Evolutionary conservation across 53 echinoderm and acorn worm genomes (phyloP).

Genomic region (Glandiceps talaboti): DNA sequence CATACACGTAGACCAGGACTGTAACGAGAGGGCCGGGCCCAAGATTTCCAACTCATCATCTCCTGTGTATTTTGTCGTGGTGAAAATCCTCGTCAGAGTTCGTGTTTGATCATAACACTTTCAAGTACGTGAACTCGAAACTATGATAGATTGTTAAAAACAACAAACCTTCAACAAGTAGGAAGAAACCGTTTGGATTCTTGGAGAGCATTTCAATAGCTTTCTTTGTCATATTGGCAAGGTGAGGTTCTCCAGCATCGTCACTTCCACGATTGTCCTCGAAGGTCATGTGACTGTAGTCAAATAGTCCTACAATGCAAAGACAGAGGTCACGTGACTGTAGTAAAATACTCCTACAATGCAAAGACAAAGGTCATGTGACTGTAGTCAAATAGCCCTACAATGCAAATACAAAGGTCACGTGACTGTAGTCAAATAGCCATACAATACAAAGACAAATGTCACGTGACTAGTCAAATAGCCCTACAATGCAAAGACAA

Average conservation of each 20-base stretch:
- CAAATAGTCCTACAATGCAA: constrained; percentile 39
- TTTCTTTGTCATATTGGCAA: constrained; percentile 68
- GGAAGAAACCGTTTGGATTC: constrained; percentile 54
- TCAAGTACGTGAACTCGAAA: too few species aligned
- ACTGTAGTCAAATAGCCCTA: constrained; percentile 50
- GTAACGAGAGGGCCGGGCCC: too few species aligned
- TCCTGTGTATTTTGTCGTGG: too few species aligned
- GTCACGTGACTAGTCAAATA: too few species aligned
- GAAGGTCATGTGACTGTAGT: constrained; percentile 40
- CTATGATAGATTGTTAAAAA: background rate
- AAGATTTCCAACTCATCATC: too few species aligned
- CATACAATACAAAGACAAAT: constrained; percentile 13
- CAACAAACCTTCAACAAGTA: constrained; percentile 56
- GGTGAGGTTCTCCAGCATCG: constrained; percentile 54
- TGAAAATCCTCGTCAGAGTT: too few species aligned
- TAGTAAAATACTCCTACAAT: constrained; percentile 47
- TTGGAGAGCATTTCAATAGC: constrained; percentile 45
- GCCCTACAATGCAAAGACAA: too few species aligned
- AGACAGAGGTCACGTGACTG: constrained; percentile 9
- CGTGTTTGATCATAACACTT: too few species aligned
- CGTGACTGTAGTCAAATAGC: constrained; percentile 38
- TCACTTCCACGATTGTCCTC: constrained; percentile 33
- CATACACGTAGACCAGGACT: too few species aligned
- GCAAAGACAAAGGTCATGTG: constrained; percentile 8
- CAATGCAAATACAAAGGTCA: background rate